Evolutionary conservation across 2,113 vertebrate species (phyloP).

Genomic region (Lophura nycthemera): DNA sequence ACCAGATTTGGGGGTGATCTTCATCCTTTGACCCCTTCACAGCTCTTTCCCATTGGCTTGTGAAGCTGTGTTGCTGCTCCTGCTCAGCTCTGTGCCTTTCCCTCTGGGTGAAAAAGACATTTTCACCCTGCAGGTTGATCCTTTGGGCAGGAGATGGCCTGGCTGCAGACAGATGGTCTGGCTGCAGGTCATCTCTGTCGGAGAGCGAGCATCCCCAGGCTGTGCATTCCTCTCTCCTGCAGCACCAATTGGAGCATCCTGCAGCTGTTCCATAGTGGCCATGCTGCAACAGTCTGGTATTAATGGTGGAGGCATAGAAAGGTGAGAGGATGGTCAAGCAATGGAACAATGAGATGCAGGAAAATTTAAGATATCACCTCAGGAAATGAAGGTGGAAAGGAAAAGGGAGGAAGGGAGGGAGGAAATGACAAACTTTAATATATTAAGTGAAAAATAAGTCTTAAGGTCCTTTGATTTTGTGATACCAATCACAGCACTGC

Average conservation of each 20-base stretch:
- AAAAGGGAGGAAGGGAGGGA: neutral
- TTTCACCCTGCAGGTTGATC: neutral
- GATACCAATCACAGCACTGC: neutral
- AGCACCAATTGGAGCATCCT: accelerated
- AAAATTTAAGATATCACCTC: neutral
- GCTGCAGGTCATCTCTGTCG: neutral
- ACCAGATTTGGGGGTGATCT: conserved; percentile 59
- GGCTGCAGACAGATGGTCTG: neutral
- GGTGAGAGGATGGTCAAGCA: conserved; percentile 13
- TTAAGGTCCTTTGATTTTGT: neutral
- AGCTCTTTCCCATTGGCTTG: neutral
- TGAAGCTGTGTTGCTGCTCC: neutral
- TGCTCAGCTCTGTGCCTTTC: neutral
- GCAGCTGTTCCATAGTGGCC: neutral
- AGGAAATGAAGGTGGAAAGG: neutral
- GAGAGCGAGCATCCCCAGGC: neutral
- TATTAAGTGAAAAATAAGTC: neutral
- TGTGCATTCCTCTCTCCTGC: neutral
- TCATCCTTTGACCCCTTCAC: conserved; percentile 45
- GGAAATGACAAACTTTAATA: neutral
- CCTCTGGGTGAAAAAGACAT: neutral
- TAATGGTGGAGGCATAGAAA: neutral
- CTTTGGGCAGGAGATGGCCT: neutral
- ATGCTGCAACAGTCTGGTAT: neutral
- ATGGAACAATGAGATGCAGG: neutral